Evolutionary conservation across 2,797 vertebrate genomes (phyloP).

Genomic region (Diplodus puntazzo): DNA sequence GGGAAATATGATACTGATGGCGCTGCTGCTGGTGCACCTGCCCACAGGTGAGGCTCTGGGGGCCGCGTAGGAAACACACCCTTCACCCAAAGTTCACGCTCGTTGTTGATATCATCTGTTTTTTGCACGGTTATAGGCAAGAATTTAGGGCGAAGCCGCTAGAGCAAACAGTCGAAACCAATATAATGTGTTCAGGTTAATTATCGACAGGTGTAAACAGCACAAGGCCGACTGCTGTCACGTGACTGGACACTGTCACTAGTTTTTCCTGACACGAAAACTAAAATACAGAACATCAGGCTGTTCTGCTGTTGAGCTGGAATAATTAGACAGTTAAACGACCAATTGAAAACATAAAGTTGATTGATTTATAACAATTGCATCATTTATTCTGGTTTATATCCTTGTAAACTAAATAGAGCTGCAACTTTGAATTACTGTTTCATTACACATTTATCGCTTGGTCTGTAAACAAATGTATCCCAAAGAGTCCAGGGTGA

Average conservation of each 20-base stretch:
- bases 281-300: background rate
- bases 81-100: accelerated
- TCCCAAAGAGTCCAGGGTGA: too few species aligned
- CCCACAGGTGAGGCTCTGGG: constrained; percentile 73
- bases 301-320: background rate
- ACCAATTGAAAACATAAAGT: too few species aligned
- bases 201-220: constrained; percentile 79
- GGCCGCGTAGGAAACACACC: accelerated
- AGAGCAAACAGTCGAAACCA: constrained; percentile 35
- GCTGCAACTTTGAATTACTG: too few species aligned
- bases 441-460: too few species aligned
- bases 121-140: accelerated
- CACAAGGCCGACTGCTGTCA: constrained; percentile 66
- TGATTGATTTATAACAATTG: too few species aligned
- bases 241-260: constrained; percentile 54
- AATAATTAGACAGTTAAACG: background rate
- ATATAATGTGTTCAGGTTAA: constrained; percentile 66
- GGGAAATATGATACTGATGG: constrained; percentile 68
- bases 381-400: too few species aligned
- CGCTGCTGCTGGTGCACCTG: constrained; percentile 73
- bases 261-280: background rate
- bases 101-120: accelerated
- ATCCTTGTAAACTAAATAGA: too few species aligned
- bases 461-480: too few species aligned
- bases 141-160: background rate